A percentile compares a stretch with the other conserved stretches of the same genome.
These are phyloP conservation scores for Dissostichus mawsoni DNA, from an alignment of 2,113 vertebrate genomes.

Conservation along the genomic window DNA sequence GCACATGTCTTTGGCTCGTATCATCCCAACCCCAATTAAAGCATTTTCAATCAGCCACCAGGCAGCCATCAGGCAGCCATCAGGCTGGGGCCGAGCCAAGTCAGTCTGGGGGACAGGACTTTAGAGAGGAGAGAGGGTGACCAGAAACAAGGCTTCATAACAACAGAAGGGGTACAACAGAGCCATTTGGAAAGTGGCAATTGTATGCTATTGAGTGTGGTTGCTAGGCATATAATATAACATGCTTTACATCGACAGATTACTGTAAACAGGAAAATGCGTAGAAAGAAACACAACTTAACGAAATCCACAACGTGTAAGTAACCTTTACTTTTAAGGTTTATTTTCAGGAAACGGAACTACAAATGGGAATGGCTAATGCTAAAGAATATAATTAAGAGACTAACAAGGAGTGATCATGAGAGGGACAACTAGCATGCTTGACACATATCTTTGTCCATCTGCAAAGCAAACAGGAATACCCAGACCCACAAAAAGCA, in stretches of 20 bases:
- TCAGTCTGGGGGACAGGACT: conserved; percentile 40
- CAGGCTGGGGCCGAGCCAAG: conserved; percentile 46
- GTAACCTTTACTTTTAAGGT: not conserved
- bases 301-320: not conserved
- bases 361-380: not conserved
- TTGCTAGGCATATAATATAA: not conserved
- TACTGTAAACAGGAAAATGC: not conserved
- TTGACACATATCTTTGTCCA: not conserved
- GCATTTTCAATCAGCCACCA: conserved; percentile 63
- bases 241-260: not conserved
- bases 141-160: conserved; percentile 24
- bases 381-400: not conserved
- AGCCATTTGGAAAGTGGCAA: not conserved
- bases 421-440: not conserved
- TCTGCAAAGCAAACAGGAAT: not conserved
- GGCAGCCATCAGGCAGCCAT: conserved; percentile 46
- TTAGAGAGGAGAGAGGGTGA: conserved; percentile 38
- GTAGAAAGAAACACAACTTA: not conserved
- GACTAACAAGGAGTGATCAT: not conserved
- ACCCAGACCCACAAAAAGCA: not conserved
- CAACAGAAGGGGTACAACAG: conserved; percentile 3
- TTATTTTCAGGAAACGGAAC: not conserved
- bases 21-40: conserved; percentile 58
- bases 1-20: conserved; percentile 62
- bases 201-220: not conserved